Percentiles rank a stretch among this genome's conserved stretches.
These are phyloP conservation scores for Chrysopilus asiliformis DNA, from an alignment of 2,888 invertebrate species.

Conservation along the genomic window DNA sequence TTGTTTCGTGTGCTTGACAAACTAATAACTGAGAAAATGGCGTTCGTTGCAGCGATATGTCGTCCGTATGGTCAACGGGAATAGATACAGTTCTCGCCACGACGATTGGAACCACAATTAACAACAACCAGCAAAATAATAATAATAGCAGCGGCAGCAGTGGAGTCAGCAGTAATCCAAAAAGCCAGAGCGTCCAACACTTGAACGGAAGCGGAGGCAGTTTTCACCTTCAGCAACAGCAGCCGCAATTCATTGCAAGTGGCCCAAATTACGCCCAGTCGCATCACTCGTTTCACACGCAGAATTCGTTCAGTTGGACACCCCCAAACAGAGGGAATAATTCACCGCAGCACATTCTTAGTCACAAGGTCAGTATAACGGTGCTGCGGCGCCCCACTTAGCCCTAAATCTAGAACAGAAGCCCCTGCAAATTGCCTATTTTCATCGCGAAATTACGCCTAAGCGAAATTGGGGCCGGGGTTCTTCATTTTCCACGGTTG, in stretches of 20 bases:
- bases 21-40: too few relatives aligned
- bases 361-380: conserved; percentile 17
- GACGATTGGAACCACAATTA: conserved; percentile 17
- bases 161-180: conserved; percentile 1
- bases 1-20: too few relatives aligned
- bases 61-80: conserved; percentile 61
- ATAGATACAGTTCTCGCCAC: conserved; percentile 28
- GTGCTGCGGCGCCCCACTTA: too few relatives aligned
- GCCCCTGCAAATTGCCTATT: too few relatives aligned
- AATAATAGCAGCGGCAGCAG: neutral
- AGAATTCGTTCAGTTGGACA: conserved; percentile 12
- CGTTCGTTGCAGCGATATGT: too few relatives aligned
- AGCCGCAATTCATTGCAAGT: conserved; percentile 8
- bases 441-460: too few relatives aligned
- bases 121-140: too few relatives aligned
- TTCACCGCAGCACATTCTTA: conserved; percentile 13
- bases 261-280: conserved; percentile 7
- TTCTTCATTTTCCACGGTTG: too few relatives aligned
- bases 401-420: too few relatives aligned
- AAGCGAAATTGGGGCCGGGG: too few relatives aligned
- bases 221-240: conserved; percentile 3
- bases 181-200: conserved; percentile 7
- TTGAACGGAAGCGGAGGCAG: conserved; percentile 10
- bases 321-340: conserved; percentile 6
- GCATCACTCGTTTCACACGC: conserved; percentile 1